Base-by-base conservation (phyloP, 2,113 vertebrate genomes). In the Gymnorhina tibicen region DNA sequence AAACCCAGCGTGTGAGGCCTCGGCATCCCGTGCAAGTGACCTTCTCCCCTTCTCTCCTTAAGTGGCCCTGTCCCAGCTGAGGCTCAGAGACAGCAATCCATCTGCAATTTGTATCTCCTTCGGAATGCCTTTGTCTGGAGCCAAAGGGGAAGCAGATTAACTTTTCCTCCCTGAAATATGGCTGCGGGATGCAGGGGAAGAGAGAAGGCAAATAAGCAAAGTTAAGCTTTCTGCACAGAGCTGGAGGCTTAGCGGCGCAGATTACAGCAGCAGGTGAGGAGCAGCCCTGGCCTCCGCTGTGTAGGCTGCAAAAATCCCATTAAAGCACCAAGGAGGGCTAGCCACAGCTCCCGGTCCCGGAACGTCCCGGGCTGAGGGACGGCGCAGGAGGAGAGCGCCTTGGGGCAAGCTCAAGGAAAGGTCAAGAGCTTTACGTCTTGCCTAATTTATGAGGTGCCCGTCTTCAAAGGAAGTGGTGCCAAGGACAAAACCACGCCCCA, bases 241-340 rank as follows among this genome's bases (percentile, higher is more conserved):
- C 97, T 13, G 17, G 37, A 13, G 96, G 97, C 95, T 97, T 78
- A 96, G 77, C 9, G 16, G 95, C 23, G 26, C 97, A 35, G 97
- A 97, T 97, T 96, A 96, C 97, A 97, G 72, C 97, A 95, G 97
- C 97, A 95, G 97, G 97, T 90, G 98, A 96, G 32, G 78, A 96
- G 96, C 85, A 37, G 68, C 92, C 72, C 82, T 26, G 37, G 94
- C 94, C 41, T 10, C 80, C 3, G 47, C 96, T 19, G 95, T 10
- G 95, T 42, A 56, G 96, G 95, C 97, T 89, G 95, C 93, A 74
- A 79, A 85, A 97, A 97, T 96, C 97, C 97, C 47, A 93, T 96
- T 96, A 96, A 49, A 84, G 63, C 15, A 13, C 95, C 91, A 69
- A 96, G 92, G 94, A 70, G 4, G 62, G 89, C 93, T 59, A 85